Base-by-base conservation (phyloP, 1,140 invertebrate genomes). In the Trichogramma pretiosum region DNA sequence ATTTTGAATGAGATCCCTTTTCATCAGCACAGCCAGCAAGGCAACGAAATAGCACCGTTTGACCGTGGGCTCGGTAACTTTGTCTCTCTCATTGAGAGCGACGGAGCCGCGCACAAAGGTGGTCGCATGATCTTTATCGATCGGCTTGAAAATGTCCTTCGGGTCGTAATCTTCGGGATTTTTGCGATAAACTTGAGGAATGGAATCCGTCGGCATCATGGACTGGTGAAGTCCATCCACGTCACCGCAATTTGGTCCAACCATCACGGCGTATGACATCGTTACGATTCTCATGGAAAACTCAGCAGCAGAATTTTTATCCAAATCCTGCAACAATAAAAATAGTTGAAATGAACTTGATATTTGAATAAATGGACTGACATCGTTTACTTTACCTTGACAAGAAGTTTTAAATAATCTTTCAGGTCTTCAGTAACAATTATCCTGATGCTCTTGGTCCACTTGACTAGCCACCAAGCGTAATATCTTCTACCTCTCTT, bases 11-110 rank as follows among this genome's bases (percentile, higher is more conserved):
- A 72, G 60, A 24, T 72, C 68, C 16, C 68, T 55, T 39, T 66
- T 68, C 26, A 72, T 39, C 35, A 68, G 52, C 1, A 68, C 46
- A 3, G 61, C 51, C 10, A 71, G 30, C 2, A 70, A 5, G 0
- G 66, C 68, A 0, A 61, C 62, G 14, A 68, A 71, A 22, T 71
- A 73, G 23, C 70, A 73, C 2, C 60, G 56, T 37, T 69, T 72
- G 0, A 62, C 52, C 8, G 24, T 51, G 0, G 70, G 67, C 26
- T 70, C 70, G 2, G 32, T 56, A 1, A 70, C 5, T 0, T 0
- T 3, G 18, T 70, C 54, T 5, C 63, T 52, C 11, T 65, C 50
- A 10, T 36, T 47, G 0, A 72, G 9, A 0, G 52, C 52, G 0
- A 61, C 61, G 0, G 57, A 64, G 5, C 67, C 67, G 3, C 39